Evolutionary conservation across 2,113 vertebrate species (phyloP).

Genomic region (Nycticebus coucang): DNA sequence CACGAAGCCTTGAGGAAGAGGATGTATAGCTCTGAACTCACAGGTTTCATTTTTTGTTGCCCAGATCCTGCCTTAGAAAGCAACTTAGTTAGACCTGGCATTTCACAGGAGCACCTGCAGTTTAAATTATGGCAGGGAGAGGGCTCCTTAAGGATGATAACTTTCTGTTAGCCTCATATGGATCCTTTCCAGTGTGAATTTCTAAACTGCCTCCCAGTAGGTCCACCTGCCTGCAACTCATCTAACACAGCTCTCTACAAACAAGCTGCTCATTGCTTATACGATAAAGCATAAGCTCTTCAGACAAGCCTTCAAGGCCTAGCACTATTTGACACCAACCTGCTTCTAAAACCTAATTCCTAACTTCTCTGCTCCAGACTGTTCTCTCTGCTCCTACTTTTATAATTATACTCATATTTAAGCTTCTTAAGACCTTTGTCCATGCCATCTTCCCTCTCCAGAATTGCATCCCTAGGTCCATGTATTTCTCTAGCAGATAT

Average conservation of each 20-base stretch:
- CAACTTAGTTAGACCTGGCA: not conserved
- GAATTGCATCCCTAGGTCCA: not conserved
- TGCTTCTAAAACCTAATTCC: not conserved
- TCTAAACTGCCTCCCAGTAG: not conserved
- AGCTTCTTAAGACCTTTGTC: not conserved
- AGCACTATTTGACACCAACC: not conserved
- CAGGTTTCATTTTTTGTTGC: not conserved
- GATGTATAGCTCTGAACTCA: not conserved
- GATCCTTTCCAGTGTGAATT: not conserved
- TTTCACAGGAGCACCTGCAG: not conserved
- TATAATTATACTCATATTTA: not conserved
- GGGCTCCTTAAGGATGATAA: not conserved
- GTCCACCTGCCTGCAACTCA: not conserved
- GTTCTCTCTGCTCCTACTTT: not conserved
- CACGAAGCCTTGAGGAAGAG: not conserved
- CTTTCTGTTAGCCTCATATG: not conserved
- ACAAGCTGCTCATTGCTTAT: not conserved
- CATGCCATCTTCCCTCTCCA: not conserved
- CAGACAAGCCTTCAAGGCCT: not conserved
- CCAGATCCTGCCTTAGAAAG: not conserved
- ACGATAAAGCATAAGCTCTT: not conserved
- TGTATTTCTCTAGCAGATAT: not conserved
- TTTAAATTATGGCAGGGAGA: not conserved
- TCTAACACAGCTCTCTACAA: not conserved
- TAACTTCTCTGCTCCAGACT: not conserved